These are phyloP conservation scores for Yoshiicerus persimilis DNA, from an alignment of 1,140 invertebrate genomes.

Conservation along the genomic window DNA sequence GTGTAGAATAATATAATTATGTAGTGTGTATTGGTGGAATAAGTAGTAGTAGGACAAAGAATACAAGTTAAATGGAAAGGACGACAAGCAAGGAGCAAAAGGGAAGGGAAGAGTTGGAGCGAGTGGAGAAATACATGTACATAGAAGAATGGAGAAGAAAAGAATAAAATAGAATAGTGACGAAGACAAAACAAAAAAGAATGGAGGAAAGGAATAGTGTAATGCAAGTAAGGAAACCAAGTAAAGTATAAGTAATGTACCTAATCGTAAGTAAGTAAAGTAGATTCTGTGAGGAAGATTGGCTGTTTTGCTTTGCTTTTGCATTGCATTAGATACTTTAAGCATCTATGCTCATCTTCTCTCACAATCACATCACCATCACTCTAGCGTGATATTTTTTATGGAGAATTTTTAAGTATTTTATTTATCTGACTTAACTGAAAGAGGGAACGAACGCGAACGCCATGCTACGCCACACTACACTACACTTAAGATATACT, in stretches of 20 bases:
- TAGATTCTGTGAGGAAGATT: neutral
- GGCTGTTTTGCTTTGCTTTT: neutral
- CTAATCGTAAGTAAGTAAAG: neutral
- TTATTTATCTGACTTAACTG: neutral
- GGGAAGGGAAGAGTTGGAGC: too few relatives aligned
- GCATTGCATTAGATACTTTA: neutral
- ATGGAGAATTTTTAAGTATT: neutral
- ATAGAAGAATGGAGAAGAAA: neutral
- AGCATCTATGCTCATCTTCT: neutral
- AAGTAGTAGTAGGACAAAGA: neutral
- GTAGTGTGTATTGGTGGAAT: neutral
- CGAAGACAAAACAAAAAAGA: neutral
- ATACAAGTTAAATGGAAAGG: too few relatives aligned
- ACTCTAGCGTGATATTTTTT: neutral
- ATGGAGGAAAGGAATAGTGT: neutral
- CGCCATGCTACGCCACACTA: neutral
- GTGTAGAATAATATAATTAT: neutral
- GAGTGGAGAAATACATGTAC: too few relatives aligned
- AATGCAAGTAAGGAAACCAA: neutral
- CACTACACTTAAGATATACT: neutral
- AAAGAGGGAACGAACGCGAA: neutral
- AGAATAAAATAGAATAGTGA: neutral
- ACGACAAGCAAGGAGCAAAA: neutral
- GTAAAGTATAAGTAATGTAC: neutral
- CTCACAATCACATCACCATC: neutral